Evolutionary conservation across 2,888 invertebrate species (phyloP).

Genomic region (Marasmarcha lunaedactyla): DNA sequence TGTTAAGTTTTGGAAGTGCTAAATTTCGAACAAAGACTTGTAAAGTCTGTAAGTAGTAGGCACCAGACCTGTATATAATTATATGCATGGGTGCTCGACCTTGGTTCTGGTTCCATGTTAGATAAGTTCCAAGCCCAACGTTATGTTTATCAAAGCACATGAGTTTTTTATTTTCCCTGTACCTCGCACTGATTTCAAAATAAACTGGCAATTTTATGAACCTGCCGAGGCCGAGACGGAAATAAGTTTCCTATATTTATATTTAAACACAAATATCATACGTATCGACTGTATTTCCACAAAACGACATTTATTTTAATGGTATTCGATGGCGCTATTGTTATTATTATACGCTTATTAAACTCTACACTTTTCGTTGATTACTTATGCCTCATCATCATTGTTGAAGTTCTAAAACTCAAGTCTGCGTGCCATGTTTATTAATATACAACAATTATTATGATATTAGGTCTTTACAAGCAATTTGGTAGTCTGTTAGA

Average conservation of each 20-base stretch:
- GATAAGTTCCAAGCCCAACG: slow-evolving; percentile 4
- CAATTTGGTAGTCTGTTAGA: too few relatives aligned
- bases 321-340: too few relatives aligned
- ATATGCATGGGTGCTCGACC: slow-evolving; percentile 6
- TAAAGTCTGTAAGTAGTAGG: slow-evolving; percentile 17
- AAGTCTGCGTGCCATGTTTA: too few relatives aligned
- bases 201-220: slow-evolving; percentile 50
- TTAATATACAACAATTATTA: too few relatives aligned
- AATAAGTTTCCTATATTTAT: slow-evolving; percentile 21
- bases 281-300: too few relatives aligned
- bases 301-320: too few relatives aligned
- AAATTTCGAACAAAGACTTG: slow-evolving; percentile 27
- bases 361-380: too few relatives aligned
- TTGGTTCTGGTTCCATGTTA: slow-evolving; percentile 9
- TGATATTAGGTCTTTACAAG: too few relatives aligned
- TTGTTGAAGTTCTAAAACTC: too few relatives aligned
- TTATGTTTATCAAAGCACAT: slow-evolving; percentile 15
- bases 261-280: too few relatives aligned
- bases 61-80: slow-evolving; percentile 7
- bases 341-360: too few relatives aligned
- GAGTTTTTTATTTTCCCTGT: slow-evolving; percentile 37
- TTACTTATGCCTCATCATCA: too few relatives aligned
- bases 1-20: slow-evolving; percentile 11
- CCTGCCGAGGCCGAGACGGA: slow-evolving; percentile 36
- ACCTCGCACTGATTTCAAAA: slow-evolving; percentile 41